These are phyloP conservation scores for Phyllotis vaccarum DNA, from an alignment of 2,797 vertebrate species.

Conservation along the genomic window DNA sequence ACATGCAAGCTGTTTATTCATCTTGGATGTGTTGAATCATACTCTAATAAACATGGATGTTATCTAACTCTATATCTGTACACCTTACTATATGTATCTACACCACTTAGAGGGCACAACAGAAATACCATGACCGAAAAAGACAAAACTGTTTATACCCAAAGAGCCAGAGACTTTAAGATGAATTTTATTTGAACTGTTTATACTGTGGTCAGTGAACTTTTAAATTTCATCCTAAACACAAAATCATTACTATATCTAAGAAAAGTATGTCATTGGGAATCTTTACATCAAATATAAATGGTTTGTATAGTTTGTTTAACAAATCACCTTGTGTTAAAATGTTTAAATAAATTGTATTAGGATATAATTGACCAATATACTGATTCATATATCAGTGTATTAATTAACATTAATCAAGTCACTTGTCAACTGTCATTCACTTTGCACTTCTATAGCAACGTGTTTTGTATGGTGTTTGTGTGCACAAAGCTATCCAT, in stretches of 20 bases:
- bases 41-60: neutral
- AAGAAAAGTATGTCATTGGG: neutral
- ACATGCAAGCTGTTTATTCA: neutral
- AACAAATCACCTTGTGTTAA: neutral
- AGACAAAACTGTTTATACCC: neutral
- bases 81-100: no score
- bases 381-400: neutral
- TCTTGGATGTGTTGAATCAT: neutral
- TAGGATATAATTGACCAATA: neutral
- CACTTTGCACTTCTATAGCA: neutral
- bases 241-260: neutral
- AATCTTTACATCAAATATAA: neutral
- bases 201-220: neutral
- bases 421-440: neutral
- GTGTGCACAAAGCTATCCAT: neutral
- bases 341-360: neutral
- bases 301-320: neutral
- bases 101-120: neutral
- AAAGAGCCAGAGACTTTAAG: neutral
- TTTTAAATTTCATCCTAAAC: neutral
- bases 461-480: neutral
- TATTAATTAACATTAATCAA: conserved; percentile 39
- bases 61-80: neutral
- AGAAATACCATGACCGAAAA: neutral
- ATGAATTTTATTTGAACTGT: neutral